Base-by-base conservation (phyloP, 2,797 vertebrate species). In the Esox masquinongy region DNA sequence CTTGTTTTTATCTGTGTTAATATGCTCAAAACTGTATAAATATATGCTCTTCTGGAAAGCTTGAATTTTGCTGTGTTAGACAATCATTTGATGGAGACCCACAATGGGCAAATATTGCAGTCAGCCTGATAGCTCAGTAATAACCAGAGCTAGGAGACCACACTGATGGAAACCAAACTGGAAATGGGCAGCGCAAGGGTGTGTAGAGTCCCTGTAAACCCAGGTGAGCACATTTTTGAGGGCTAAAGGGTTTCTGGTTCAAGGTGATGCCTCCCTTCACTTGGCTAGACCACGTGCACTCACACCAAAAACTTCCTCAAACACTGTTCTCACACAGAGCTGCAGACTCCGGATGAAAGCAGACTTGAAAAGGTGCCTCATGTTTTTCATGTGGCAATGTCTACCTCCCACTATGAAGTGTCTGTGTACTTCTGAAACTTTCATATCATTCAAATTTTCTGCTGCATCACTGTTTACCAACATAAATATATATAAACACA, bases 351-450 rank as follows among this genome's bases (percentile, higher is more conserved):
- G 22, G 56, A 86, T 29, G 26, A 84, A 89, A 88, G 80, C 67
- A 59, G 71, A 56, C 15, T 19, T 68, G 36, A 39, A 39, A 39
- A 39, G 77, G 17, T 72, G n/a, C 50, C 17, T 2, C 78, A 0
- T 0, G 0, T 79, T 90, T 93, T 93, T 93, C 83, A 94, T 94
- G 92, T 94, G 93, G 92, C 89, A 89, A 77, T 80, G 81, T 43
- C 34, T 73, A 79, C 84, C 88, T 82, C 89, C 88, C 82, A 85
- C 89, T 76, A 84, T 83, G 77, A 80, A 72, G 66, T 83, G 39
- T 5, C 7, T 34, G 7, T 77, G 75, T 77, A 31, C 84, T 79
- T 77, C 76, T 91, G 89, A 93, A 93, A 92, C 85, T 86, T 75
- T 84, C 0, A n/a, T 47, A 47, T 47, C 3, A 12, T 47, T 47